Percentiles rank a stretch among this genome's conserved stretches.
These are phyloP conservation scores for Unio pictorum DNA, from an alignment of 2,888 invertebrate species.

Conservation along the genomic window DNA sequence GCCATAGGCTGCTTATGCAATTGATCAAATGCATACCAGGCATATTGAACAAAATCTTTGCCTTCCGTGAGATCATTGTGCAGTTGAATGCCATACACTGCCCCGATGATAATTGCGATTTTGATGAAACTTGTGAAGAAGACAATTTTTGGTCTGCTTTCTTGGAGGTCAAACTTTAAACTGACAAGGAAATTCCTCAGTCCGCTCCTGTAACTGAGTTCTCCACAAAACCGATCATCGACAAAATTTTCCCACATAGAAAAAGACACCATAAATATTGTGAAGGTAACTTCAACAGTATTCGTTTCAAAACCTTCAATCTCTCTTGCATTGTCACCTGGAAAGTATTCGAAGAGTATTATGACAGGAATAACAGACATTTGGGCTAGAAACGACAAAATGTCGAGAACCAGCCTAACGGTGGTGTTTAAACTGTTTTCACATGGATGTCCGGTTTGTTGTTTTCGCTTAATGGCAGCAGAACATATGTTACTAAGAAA, in stretches of 20 bases:
- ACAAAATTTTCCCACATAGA: constrained; percentile 61
- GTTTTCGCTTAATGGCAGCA: constrained; percentile 8
- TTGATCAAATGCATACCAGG: constrained; percentile 7
- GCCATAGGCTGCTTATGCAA: constrained; percentile 9
- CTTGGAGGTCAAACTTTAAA: constrained; percentile 42
- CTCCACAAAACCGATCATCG: constrained; percentile 47
- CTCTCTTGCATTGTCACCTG: constrained; percentile 15
- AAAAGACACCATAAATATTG: constrained; percentile 48
- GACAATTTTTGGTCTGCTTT: constrained; percentile 31
- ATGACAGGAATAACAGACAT: constrained; percentile 43
- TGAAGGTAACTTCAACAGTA: constrained; percentile 27
- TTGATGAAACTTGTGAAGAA: constrained; percentile 31
- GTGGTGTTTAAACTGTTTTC: constrained; percentile 1
- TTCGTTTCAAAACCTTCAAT: constrained; percentile 3
- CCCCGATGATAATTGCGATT: constrained; percentile 12
- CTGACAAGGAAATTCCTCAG: constrained; percentile 25
- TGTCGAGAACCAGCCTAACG: constrained; percentile 16
- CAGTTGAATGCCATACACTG: too few species aligned
- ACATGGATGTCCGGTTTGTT: background rate
- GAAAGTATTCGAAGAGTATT: constrained; percentile 25
- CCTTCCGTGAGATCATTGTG: too few species aligned
- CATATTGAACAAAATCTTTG: too few species aligned
- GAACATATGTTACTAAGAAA: constrained; percentile 52
- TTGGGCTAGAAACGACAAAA: constrained; percentile 32
- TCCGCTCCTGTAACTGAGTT: constrained; percentile 7